Conservation (phyloP, 53 echinoderm and acorn worm genomes). For the Patiria pectinifera region DNA sequence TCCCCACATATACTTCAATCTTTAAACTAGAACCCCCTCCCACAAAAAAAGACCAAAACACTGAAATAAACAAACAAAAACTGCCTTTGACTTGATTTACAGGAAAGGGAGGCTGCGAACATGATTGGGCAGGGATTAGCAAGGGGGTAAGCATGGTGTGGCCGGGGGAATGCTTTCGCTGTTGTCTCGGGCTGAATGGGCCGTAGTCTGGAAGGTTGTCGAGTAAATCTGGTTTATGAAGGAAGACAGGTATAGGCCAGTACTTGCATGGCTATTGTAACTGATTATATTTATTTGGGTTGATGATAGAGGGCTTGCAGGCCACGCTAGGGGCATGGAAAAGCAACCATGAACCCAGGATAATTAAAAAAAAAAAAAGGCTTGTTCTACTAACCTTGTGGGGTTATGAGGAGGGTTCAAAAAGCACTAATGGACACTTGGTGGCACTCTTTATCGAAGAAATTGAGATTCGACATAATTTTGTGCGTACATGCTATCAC, state of each 20-base stretch:
- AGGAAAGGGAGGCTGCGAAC: background rate
- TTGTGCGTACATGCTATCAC: no score
- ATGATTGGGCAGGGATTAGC: no score
- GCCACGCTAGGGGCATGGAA: background rate
- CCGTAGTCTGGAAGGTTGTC: conserved; percentile 13
- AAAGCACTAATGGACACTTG: no score
- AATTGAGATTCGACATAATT: no score
- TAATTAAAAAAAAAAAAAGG: background rate
- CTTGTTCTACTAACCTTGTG: background rate
- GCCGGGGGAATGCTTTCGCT: no score
- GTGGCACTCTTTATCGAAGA: no score
- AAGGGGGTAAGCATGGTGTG: background rate
- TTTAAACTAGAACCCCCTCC: no score
- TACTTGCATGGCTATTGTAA: conserved; percentile 23
- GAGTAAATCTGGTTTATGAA: conserved; percentile 19
- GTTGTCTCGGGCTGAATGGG: background rate
- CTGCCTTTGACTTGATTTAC: background rate
- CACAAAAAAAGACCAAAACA: no score
- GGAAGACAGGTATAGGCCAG: conserved; percentile 30
- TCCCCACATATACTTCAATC: no score
- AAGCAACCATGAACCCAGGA: background rate
- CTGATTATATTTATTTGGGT: background rate
- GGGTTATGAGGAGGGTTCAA: no score
- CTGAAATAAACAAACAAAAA: no score
- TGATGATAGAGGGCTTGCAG: conserved; percentile 49